phyloP scores from a whole-genome alignment of 2,797 vertebrate genomes.

The Enteromius mattozi region DNA sequence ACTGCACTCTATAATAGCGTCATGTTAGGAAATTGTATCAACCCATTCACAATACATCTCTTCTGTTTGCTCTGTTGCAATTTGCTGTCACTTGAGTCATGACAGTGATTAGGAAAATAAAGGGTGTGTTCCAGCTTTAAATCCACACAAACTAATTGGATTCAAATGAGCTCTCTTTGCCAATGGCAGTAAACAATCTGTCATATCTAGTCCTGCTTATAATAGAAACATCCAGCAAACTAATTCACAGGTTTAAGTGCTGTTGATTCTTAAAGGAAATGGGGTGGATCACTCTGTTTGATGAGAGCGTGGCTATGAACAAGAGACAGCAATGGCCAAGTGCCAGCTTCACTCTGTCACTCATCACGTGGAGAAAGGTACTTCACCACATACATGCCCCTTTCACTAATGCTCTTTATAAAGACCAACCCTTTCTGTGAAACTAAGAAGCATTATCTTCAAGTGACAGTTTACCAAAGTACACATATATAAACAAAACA shows the following conservation, averaged over 20 bases:
- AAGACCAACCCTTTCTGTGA: conserved; percentile 28
- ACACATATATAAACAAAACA: background rate
- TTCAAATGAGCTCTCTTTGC: conserved; percentile 34
- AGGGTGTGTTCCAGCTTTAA: conserved; percentile 45
- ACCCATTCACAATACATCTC: conserved; percentile 55
- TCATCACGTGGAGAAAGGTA: conserved; percentile 42
- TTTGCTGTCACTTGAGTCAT: conserved; percentile 51
- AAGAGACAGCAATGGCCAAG: conserved; percentile 11
- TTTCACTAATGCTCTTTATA: conserved; percentile 7
- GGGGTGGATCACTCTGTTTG: conserved; percentile 8
- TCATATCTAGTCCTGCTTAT: background rate
- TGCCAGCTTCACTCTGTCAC: conserved; percentile 60
- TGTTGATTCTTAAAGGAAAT: conserved; percentile 14
- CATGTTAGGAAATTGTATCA: conserved; percentile 64
- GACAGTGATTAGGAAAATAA: conserved; percentile 39
- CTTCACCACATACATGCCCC: conserved; percentile 33
- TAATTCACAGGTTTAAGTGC: conserved; percentile 25
- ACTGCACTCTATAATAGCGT: conserved; percentile 71
- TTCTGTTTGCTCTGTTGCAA: conserved; percentile 49
- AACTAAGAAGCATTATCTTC: conserved; percentile 16
- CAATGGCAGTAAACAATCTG: conserved; percentile 25
- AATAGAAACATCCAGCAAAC: background rate
- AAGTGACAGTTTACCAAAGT: background rate
- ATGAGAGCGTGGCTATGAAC: conserved; percentile 24
- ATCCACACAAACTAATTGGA: conserved; percentile 40